Percentiles rank a stretch among this genome's conserved stretches.
phyloP scores from a whole-genome alignment of 30 jellyfish, hydroid and myxozoan genomes.

The Rhopilema esculentum region DNA sequence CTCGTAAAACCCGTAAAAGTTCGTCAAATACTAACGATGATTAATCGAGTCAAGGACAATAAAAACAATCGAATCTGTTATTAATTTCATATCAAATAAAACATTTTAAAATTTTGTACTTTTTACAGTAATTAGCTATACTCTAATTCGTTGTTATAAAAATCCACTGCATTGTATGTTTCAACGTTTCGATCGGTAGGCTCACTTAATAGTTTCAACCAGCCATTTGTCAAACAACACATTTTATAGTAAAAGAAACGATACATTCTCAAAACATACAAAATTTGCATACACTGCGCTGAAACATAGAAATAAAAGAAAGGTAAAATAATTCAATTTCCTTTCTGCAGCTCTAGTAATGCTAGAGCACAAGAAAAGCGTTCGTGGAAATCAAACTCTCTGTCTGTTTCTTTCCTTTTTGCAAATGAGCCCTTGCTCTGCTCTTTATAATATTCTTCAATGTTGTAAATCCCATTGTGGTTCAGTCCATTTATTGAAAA shows the following conservation, averaged over 20 bases:
- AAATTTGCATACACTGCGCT: not conserved
- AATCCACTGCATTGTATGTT: too few species aligned
- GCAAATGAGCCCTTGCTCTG: not conserved
- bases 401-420: conserved; percentile 26
- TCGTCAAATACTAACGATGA: too few species aligned
- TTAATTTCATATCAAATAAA: too few species aligned
- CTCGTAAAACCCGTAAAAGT: too few species aligned
- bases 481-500: not conserved
- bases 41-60: too few species aligned
- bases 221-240: too few species aligned
- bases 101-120: too few species aligned
- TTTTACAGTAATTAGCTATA: too few species aligned
- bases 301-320: not conserved
- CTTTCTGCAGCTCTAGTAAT: conserved; percentile 72
- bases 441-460: not conserved
- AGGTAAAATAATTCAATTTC: not conserved
- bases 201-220: too few species aligned
- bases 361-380: conserved; percentile 86
- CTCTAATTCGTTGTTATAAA: too few species aligned
- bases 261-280: not conserved
- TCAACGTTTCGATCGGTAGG: too few species aligned
- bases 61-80: too few species aligned
- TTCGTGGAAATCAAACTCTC: conserved; percentile 77
- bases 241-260: not conserved
- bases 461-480: not conserved